Evolutionary conservation across 2,113 vertebrate species (phyloP).

Genomic region (Periophthalmodon schlosseri): DNA sequence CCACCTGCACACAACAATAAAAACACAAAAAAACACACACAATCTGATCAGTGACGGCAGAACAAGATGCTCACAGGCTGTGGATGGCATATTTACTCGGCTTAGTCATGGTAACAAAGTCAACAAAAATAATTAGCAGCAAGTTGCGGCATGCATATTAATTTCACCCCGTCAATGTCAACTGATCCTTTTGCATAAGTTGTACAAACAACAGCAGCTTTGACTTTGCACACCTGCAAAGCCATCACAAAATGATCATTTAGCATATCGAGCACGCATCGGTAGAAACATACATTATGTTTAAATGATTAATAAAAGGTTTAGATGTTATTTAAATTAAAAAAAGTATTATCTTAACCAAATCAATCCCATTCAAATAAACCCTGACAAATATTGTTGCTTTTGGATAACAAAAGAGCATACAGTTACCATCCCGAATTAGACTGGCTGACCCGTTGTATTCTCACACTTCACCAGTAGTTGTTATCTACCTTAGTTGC

Average conservation of each 20-base stretch:
- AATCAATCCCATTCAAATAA: too few relatives aligned
- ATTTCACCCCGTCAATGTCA: not conserved
- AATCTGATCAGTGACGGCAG: slow-evolving; percentile 8
- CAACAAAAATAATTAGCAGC: slow-evolving; percentile 10
- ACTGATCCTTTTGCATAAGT: not conserved
- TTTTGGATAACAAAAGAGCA: too few relatives aligned
- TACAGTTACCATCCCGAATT: too few relatives aligned
- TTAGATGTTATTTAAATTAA: too few relatives aligned
- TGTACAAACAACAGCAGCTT: not conserved
- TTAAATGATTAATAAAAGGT: too few relatives aligned
- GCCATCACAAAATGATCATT: not conserved
- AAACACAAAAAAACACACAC: slow-evolving; percentile 16
- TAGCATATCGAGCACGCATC: not conserved
- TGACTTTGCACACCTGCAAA: not conserved
- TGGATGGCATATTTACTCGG: slow-evolving; percentile 3
- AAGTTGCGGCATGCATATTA: slow-evolving; percentile 1
- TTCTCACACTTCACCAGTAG: too few relatives aligned
- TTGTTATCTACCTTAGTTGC: too few relatives aligned
- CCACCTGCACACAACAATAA: slow-evolving; percentile 78
- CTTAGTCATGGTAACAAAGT: slow-evolving; percentile 13
- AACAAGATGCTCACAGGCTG: slow-evolving; percentile 12
- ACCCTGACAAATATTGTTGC: not conserved
- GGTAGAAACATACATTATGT: too few relatives aligned
- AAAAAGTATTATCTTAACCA: too few relatives aligned
- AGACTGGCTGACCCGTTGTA: too few relatives aligned